Evolutionary conservation across 2,797 vertebrate species (phyloP).

Genomic region (Alosa sapidissima): DNA sequence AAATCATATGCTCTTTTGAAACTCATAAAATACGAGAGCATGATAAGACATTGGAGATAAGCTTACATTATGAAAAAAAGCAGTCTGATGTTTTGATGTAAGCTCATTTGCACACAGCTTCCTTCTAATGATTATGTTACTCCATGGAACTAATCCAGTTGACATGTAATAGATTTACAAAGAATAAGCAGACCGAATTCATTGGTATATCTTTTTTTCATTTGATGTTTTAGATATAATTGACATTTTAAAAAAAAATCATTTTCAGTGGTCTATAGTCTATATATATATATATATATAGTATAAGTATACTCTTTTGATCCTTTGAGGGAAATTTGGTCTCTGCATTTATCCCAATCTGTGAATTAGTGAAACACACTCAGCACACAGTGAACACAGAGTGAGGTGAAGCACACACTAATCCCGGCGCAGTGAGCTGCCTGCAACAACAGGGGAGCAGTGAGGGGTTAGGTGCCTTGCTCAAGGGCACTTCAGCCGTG

Average conservation of each 20-base stretch:
- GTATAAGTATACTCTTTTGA: too few species aligned
- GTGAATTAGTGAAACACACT: too few species aligned
- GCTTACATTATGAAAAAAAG: constrained; percentile 44
- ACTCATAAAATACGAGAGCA: background rate
- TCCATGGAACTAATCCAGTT: background rate
- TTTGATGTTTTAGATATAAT: background rate
- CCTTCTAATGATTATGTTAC: background rate
- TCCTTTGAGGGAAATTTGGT: too few species aligned
- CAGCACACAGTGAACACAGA: too few species aligned
- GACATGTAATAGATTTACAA: background rate
- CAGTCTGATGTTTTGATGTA: background rate
- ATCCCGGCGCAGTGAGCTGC: too few species aligned
- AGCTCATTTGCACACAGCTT: constrained; percentile 7
- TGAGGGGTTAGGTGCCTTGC: too few species aligned
- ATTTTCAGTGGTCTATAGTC: background rate
- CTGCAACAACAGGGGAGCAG: too few species aligned
- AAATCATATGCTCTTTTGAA: background rate
- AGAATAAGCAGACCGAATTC: background rate
- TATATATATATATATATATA: too few species aligned
- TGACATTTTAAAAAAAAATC: background rate
- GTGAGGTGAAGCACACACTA: too few species aligned
- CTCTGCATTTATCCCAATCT: too few species aligned
- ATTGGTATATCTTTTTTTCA: background rate
- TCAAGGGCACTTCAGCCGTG: too few species aligned
- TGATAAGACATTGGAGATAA: background rate